Percentiles rank a stretch among this genome's conserved stretches.
phyloP scores from a whole-genome alignment of 1,140 invertebrate genomes.

The Stegodyphus mimosarum region DNA sequence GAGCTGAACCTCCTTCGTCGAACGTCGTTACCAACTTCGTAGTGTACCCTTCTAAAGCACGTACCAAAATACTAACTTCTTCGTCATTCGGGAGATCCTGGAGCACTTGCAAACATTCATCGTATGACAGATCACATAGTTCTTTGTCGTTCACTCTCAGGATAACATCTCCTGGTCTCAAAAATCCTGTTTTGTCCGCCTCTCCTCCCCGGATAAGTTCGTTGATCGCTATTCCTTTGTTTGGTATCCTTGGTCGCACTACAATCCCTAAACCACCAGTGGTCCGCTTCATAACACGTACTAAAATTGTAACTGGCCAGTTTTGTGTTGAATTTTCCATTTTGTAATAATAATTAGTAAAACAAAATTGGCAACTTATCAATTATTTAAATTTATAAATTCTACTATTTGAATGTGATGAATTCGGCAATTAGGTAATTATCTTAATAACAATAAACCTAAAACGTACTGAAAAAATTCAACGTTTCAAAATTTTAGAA shows the following conservation, averaged over 20 bases:
- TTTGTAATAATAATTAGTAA: too few relatives aligned
- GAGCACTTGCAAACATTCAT: conserved; percentile 60
- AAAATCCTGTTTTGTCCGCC: conserved; percentile 59
- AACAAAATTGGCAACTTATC: too few relatives aligned
- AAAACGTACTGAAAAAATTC: too few relatives aligned
- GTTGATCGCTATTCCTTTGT: conserved; percentile 44
- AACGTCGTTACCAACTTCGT: conserved; percentile 61
- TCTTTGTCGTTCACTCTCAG: conserved; percentile 61
- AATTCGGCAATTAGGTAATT: too few relatives aligned
- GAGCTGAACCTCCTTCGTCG: conserved; percentile 39
- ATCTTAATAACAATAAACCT: too few relatives aligned
- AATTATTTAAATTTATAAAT: too few relatives aligned
- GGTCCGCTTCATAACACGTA: neutral
- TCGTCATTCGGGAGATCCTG: conserved; percentile 48
- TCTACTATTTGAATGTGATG: too few relatives aligned
- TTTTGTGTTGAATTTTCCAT: conserved; percentile 31
- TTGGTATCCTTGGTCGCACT: conserved; percentile 15
- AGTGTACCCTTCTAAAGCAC: conserved; percentile 44
- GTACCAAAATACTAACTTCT: conserved; percentile 53
- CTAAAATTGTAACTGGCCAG: conserved; percentile 14
- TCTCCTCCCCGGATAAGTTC: conserved; percentile 59
- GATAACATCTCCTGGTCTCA: conserved; percentile 62
- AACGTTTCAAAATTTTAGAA: too few relatives aligned
- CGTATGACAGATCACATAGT: conserved; percentile 57
- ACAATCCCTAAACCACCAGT: conserved; percentile 57